These are phyloP conservation scores for Anguilla pacifica DNA, from an alignment of 2,797 vertebrate genomes.

Conservation along the genomic window DNA sequence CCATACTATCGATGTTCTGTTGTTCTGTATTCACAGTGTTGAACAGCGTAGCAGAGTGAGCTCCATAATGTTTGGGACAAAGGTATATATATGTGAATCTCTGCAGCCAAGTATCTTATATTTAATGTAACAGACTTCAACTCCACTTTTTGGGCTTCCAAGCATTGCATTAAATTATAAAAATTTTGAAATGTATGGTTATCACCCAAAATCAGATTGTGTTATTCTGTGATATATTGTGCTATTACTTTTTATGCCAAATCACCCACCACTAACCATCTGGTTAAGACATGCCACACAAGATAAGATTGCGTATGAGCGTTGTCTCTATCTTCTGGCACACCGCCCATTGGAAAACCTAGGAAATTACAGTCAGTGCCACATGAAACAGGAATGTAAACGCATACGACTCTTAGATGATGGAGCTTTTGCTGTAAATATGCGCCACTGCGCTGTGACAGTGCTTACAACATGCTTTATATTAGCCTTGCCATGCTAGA, in stretches of 20 bases:
- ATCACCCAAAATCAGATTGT: background rate
- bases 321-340: background rate
- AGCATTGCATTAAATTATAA: background rate
- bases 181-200: background rate
- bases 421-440: constrained; percentile 11
- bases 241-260: background rate
- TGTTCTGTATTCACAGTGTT: background rate
- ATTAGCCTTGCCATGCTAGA: too few relatives aligned
- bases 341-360: background rate
- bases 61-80: too few relatives aligned
- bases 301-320: background rate
- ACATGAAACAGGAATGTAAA: background rate
- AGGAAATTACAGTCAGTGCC: constrained; percentile 7
- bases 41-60: too few relatives aligned
- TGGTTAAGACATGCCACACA: background rate
- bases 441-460: background rate
- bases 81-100: too few relatives aligned
- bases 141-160: background rate
- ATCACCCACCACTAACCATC: background rate
- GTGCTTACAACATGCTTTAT: background rate
- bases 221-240: background rate
- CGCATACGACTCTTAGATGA: background rate
- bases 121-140: background rate
- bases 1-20: background rate
- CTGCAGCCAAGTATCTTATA: background rate